phyloP scores from a whole-genome alignment of 53 echinoderm and acorn worm species.

The Pentamera pediparva region DNA sequence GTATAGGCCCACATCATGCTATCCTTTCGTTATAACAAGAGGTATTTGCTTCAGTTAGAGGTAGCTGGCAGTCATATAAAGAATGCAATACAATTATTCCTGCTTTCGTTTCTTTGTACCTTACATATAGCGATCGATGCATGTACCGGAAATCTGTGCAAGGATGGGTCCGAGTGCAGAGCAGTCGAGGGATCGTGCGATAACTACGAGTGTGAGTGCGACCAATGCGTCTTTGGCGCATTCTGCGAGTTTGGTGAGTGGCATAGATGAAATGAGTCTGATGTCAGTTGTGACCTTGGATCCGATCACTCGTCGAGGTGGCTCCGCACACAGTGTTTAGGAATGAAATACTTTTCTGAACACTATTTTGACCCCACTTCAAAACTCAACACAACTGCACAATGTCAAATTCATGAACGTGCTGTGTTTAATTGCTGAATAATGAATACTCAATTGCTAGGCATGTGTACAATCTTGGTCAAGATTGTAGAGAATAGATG shows the following conservation, averaged over 20 bases:
- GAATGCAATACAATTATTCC: background rate
- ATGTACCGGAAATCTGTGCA: background rate
- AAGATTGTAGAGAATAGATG: too few relatives aligned
- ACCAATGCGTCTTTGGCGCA: background rate
- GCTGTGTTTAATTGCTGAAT: too few relatives aligned
- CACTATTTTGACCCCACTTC: too few relatives aligned
- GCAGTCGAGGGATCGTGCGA: background rate
- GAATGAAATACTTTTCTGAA: too few relatives aligned
- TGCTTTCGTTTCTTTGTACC: background rate
- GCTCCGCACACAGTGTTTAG: background rate
- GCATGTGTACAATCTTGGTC: too few relatives aligned
- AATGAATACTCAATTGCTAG: too few relatives aligned
- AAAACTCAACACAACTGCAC: too few relatives aligned
- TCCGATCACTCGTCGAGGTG: background rate
- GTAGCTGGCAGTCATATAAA: too few relatives aligned
- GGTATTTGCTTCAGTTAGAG: too few relatives aligned
- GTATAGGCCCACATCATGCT: background rate
- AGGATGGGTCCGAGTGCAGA: background rate
- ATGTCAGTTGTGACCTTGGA: too few relatives aligned
- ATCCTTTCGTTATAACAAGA: too few relatives aligned
- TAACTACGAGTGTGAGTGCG: constrained; percentile 5
- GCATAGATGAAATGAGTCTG: background rate
- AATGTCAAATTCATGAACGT: too few relatives aligned
- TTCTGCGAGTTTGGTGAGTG: constrained; percentile 12
- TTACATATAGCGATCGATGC: background rate